Evolutionary conservation across 2,888 invertebrate species (phyloP), one percentile per base, ranked within the genome.

Genomic region (Stictocephala bisonia): DNA sequence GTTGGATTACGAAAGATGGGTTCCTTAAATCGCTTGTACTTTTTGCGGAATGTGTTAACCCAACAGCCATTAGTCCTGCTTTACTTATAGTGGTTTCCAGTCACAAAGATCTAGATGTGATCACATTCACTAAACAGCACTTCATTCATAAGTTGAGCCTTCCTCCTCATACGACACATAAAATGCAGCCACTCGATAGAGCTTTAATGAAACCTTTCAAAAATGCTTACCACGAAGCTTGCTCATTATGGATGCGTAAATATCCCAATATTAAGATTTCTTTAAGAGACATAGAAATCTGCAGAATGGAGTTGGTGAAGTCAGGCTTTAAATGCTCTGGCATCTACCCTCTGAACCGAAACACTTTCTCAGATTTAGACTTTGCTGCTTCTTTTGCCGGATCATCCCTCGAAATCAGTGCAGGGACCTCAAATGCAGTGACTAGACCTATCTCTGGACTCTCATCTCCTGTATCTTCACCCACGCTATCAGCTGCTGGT

Each of bases 111-210:
- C 60, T 80, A n/a, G 69, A 73, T 11, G 79, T 79, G 0, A 78
- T 80, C 27, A 22, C 73, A 6, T 77, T 60, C 73, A 76, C 78
- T 18, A 72, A 74, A 50, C 18, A 66, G 44, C 60, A 78, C 73
- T 41, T 79, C 56, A 71, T 79, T 35, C 76, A 79, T 51, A 76
- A 80, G 77, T 60, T 80, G 2, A 78, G 76, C 60, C 66, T 75
- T 3, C 79, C 79, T n/a, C n/a, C n/a, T n/a, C n/a, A n/a, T n/a
- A n/a, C n/a, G n/a, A n/a, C n/a, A n/a, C n/a, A n/a, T n/a, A 27
- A n/a, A n/a, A n/a, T n/a, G n/a, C n/a, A n/a, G n/a, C 40, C 40
- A 35, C 9, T 11, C 7, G 40, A 35, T 35, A 35, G 40, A 11
- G 40, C 40, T 11, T 7, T 35, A 11, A 35, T 35, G 40, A 35